These are phyloP conservation scores for Etheostoma perlongum DNA, from an alignment of 2,797 vertebrate genomes.

Conservation along the genomic window DNA sequence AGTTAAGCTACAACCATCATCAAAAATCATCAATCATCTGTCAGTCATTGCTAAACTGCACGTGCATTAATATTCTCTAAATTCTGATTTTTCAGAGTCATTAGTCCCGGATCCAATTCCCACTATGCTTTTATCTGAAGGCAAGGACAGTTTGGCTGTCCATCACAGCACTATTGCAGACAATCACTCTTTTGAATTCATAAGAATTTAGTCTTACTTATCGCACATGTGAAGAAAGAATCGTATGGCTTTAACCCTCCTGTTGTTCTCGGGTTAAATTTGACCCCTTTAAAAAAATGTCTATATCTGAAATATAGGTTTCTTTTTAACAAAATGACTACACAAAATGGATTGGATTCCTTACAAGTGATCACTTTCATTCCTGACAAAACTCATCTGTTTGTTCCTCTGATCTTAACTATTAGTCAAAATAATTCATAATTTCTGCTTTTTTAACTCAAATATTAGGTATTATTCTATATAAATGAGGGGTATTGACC, in stretches of 20 bases:
- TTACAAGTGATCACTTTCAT: too few species aligned
- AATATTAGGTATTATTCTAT: too few species aligned
- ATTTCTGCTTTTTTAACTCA: too few species aligned
- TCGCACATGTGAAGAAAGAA: background rate
- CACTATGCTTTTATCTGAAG: background rate
- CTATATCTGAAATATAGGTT: too few species aligned
- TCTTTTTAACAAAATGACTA: too few species aligned
- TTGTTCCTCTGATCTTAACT: too few species aligned
- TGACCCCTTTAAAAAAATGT: too few species aligned
- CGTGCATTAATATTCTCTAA: constrained; percentile 4
- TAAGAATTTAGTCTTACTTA: background rate
- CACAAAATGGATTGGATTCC: too few species aligned
- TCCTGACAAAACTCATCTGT: too few species aligned
- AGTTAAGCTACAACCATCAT: constrained; percentile 36
- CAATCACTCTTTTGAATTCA: background rate
- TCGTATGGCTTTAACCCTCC: background rate
- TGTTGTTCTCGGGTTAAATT: too few species aligned
- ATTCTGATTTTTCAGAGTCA: background rate
- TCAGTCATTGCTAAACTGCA: constrained; percentile 29
- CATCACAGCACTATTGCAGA: background rate
- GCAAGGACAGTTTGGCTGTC: constrained; percentile 1
- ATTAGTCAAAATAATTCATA: too few species aligned
- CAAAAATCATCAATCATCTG: constrained; percentile 37
- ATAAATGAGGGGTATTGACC: too few species aligned
- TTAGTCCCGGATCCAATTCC: background rate